Evolutionary conservation across 2,888 invertebrate species (phyloP).

Genomic region (Oxycera nigricornis): DNA sequence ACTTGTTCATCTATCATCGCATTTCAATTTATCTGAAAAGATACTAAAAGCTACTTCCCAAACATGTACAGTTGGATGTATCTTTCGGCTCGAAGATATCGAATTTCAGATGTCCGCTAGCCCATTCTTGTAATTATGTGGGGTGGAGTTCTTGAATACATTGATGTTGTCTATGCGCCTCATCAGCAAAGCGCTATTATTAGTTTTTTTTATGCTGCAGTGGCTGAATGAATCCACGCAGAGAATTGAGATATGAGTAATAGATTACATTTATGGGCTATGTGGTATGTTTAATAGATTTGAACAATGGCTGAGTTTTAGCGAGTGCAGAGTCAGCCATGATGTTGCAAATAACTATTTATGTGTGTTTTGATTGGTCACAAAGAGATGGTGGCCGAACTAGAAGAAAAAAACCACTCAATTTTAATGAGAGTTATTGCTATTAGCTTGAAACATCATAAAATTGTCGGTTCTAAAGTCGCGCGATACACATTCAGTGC

Average conservation of each 20-base stretch:
- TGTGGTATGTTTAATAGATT: not conserved
- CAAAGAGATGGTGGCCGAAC: not conserved
- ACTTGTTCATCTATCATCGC: constrained; percentile 6
- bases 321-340: no score
- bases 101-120: constrained; percentile 12
- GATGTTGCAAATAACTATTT: no score
- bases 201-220: not conserved
- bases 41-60: no score
- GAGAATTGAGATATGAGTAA: not conserved
- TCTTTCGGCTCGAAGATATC: not conserved
- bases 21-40: not conserved
- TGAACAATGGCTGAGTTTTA: not conserved
- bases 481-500: no score
- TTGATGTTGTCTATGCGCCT: not conserved
- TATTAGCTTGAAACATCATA: constrained; percentile 45
- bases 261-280: not conserved
- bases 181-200: not conserved
- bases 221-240: not conserved
- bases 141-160: constrained; percentile 13
- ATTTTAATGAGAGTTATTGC: constrained; percentile 54
- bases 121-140: constrained; percentile 22
- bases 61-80: not conserved
- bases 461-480: not conserved
- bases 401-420: constrained; percentile 51
- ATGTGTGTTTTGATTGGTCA: not conserved